These are phyloP conservation scores for Calypte anna DNA, from an alignment of 2,113 vertebrate species.

Conservation along the genomic window DNA sequence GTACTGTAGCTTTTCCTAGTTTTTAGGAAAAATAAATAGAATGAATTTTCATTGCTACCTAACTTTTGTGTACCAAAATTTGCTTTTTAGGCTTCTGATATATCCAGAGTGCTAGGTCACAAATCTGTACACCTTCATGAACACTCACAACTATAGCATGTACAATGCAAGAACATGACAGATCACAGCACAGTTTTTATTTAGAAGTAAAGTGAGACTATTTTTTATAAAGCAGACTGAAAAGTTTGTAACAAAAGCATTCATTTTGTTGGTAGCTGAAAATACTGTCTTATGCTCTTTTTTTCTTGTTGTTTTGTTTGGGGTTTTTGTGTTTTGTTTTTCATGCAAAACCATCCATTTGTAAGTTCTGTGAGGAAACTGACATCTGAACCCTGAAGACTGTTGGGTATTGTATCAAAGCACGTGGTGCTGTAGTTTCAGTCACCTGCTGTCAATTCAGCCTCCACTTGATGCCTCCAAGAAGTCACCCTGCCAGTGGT, in stretches of 20 bases:
- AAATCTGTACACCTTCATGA: conserved; percentile 41
- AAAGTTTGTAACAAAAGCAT: conserved; percentile 64
- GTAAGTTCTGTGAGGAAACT: conserved; percentile 28
- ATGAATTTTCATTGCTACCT: conserved; percentile 62
- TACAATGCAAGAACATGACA: conserved; percentile 66
- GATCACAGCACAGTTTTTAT: conserved; percentile 74
- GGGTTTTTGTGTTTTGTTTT: neutral
- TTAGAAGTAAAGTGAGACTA: conserved; percentile 64
- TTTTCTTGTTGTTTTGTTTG: neutral
- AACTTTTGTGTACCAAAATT: conserved; percentile 62
- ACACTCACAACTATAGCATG: conserved; percentile 40
- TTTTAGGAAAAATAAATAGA: conserved; percentile 60
- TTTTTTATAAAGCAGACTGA: conserved; percentile 71
- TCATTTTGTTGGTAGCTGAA: conserved; percentile 52
- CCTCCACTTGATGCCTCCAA: conserved; percentile 50
- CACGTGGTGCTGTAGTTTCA: neutral
- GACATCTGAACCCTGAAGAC: conserved; percentile 53
- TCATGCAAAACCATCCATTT: conserved; percentile 2
- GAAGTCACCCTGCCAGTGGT: conserved; percentile 65
- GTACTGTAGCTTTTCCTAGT: conserved; percentile 69
- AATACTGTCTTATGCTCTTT: neutral
- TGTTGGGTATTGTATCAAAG: neutral
- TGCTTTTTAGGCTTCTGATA: conserved; percentile 64
- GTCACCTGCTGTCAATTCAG: neutral
- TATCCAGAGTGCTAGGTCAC: conserved; percentile 54